Evolutionary conservation across 2,888 invertebrate genomes (phyloP), one percentile per base, ranked within the genome.

Genomic region (Volucella inanis): DNA sequence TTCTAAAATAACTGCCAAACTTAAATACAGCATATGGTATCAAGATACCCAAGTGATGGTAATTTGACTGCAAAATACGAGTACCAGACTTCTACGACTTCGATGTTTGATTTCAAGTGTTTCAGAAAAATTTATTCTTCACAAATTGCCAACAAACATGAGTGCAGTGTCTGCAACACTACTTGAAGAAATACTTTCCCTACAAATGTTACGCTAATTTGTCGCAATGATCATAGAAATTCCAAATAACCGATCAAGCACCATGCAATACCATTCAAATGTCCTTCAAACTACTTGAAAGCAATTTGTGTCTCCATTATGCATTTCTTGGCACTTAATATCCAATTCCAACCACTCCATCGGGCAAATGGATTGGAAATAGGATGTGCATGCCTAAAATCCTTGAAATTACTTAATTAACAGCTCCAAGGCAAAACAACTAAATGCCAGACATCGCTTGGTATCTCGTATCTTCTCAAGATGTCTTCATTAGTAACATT

Each of bases 401-500:
- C 76, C 81, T 77, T 85, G 81, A 85, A 85, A 85, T 76, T 85
- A 62, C 71, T 81, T 64, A 80, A 80, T 84, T 85, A 81, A 85
- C 85, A 85, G 76, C 85, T 81, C 18, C 8, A 67, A 85, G 75
- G 81, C 71, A 80, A 76, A 75, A 84, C 80, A 84, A 47, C 72
- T 15, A 70, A 65, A 55, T 47, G 47, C 59, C 54, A 75, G 61
- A 39, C 49, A 14, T 22, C 18, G 50, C 31, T 22, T 65, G 4
- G 15, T 43, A 31, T 31, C 31, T 31, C 31, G 14, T 68, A 70
- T 70, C 72, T 65, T 15, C 41, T 62, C 62, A 57, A 80, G 62
- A 85, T 81, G 81, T 81, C 85, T 85, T 85, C 85, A 85, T 85
- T 85, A 85, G 85, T 76, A 85, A 85, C 76, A 67, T 85, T 85